A percentile compares a stretch with the other conserved stretches of the same genome.
phyloP scores from a whole-genome alignment of 2,113 vertebrate species.

The Turdus rufiventris region DNA sequence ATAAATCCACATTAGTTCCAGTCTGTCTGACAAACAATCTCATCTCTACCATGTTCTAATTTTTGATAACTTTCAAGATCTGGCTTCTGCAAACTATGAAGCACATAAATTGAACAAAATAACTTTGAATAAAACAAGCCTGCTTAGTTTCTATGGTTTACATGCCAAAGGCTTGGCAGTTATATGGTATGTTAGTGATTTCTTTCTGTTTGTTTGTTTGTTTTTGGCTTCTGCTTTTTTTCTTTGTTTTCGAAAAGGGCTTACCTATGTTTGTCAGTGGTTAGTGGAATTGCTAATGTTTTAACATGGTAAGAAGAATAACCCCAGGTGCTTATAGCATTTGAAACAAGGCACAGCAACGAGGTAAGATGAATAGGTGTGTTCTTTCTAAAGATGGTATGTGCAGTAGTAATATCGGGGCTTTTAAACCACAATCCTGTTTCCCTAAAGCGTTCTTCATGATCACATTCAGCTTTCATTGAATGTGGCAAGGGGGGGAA shows the following conservation, averaged over 20 bases:
- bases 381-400: background rate
- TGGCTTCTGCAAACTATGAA: background rate
- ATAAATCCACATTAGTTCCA: constrained; percentile 49
- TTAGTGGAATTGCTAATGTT: background rate
- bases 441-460: background rate
- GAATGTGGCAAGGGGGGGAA: constrained; percentile 1
- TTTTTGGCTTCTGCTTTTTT: background rate
- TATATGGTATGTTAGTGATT: background rate
- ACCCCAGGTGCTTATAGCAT: background rate
- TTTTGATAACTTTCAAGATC: constrained; percentile 5
- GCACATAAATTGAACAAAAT: background rate
- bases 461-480: constrained; percentile 11
- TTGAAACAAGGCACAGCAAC: background rate
- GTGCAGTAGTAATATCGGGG: background rate
- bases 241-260: background rate
- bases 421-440: background rate
- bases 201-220: background rate
- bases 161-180: background rate
- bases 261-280: background rate
- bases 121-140: background rate
- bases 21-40: constrained; percentile 28
- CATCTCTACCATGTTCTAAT: constrained; percentile 24
- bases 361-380: background rate
- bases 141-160: background rate
- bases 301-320: background rate